Evolutionary conservation across 2,113 vertebrate genomes (phyloP), one percentile per base, ranked within the genome.

Genomic region (Albula goreensis): DNA sequence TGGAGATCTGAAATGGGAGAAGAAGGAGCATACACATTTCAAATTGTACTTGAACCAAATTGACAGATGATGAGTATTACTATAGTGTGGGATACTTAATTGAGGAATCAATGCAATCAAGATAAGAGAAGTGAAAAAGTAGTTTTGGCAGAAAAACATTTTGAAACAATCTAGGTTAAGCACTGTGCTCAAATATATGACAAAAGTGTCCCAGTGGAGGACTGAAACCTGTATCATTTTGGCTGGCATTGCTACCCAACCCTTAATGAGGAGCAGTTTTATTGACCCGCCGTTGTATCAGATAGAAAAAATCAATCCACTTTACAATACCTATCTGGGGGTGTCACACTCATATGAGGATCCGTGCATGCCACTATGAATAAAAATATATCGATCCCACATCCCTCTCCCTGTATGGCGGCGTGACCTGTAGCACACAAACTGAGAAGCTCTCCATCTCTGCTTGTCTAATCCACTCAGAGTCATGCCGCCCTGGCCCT

Each of bases 401-500:
- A 6, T 22, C 48, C 48, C 79, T 51, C 17, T 51, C 79, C 51
- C 74, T 13, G 19, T 2, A 25, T 25, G 31, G n/a, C 70, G 31
- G 70, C 70, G 10, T 9, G 70, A n/a, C 22, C 31, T 8, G 15
- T 3, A 22, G 49, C 79, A 22, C 48, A 80, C 31, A 50, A 51
- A 12, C 50, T 48, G 79, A 19, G 79, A 80, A 22, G 4, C 79
- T 51, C 48, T 22, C 79, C 48, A 51, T 51, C 22, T 50, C 79
- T 80, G 79, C 79, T 51, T 80, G 79, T 80, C 79, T 50, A 50
- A 50, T 80, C 79, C 31, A 50, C 50, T 80, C 79, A 15, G 48
- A 17, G 13, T 80, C 48, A 51, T 22, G 31, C 12, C 10, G 31
- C 22, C 4, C 17, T 15, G 51, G 79, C 48, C 79, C 4, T 48